These are phyloP conservation scores for rabbit (Oryctolagus cuniculus) DNA, from an alignment of 2,113 vertebrate species.

Conservation along the genomic window mOryCun1.1 NC_091435.1:154020001-154020500, in stretches of 20 bases:
- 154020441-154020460: no score
- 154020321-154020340: slow-evolving; percentile 15
- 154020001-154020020: not conserved
- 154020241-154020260: not conserved
- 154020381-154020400: no score
- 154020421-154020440: no score
- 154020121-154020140: not conserved
- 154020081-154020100: not conserved
- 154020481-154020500: no score
- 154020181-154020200: not conserved
- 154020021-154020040: not conserved
- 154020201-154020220: not conserved
- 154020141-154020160: not conserved
- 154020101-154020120: not conserved
- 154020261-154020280: not conserved
- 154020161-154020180: slow-evolving; percentile 36
- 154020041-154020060: not conserved
- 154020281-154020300: slow-evolving; percentile 17
- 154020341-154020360: slow-evolving; percentile 19
- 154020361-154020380: not conserved
- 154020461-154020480: no score
- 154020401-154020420: no score
- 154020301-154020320: slow-evolving; percentile 47
- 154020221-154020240: not conserved
- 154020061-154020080: not conserved